A percentile compares a stretch with the other conserved stretches of the same genome.
These are phyloP conservation scores for Trypoxylon attenuatum DNA, from an alignment of 2,888 invertebrate genomes.

Conservation along the genomic window DNA sequence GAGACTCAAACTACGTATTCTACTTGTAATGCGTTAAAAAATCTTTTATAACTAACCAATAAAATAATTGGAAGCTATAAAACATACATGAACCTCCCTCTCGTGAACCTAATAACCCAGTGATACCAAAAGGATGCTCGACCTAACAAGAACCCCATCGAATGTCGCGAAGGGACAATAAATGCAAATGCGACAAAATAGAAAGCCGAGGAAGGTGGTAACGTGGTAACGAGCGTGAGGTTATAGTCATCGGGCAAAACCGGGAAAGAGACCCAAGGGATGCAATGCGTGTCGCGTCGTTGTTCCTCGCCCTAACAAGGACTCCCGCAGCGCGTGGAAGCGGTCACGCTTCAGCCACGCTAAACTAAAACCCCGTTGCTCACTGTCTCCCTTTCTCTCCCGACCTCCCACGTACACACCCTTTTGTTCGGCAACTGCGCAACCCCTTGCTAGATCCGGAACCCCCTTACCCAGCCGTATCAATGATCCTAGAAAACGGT, in stretches of 20 bases:
- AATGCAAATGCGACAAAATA: constrained; percentile 56
- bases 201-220: constrained; percentile 41
- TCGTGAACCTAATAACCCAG: constrained; percentile 1
- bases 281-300: constrained; percentile 56
- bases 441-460: constrained; percentile 47
- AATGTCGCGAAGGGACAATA: constrained; percentile 42
- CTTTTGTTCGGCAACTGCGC: constrained; percentile 14
- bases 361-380: constrained; percentile 59
- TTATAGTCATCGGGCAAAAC: constrained; percentile 40
- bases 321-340: constrained; percentile 54
- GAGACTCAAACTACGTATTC: too few relatives aligned
- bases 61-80: too few relatives aligned
- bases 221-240: constrained; percentile 56
- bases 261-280: constrained; percentile 49
- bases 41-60: too few relatives aligned
- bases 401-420: constrained; percentile 38
- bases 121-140: constrained; percentile 33
- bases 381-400: too few relatives aligned
- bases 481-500: constrained; percentile 63
- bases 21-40: too few relatives aligned
- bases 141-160: constrained; percentile 27
- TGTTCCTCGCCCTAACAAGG: constrained; percentile 60
- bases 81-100: too few relatives aligned
- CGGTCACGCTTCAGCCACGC: constrained; percentile 59
- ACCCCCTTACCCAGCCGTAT: constrained; percentile 48